phyloP scores from a whole-genome alignment of 2,113 vertebrate genomes.

The Aegypius monachus region DNA sequence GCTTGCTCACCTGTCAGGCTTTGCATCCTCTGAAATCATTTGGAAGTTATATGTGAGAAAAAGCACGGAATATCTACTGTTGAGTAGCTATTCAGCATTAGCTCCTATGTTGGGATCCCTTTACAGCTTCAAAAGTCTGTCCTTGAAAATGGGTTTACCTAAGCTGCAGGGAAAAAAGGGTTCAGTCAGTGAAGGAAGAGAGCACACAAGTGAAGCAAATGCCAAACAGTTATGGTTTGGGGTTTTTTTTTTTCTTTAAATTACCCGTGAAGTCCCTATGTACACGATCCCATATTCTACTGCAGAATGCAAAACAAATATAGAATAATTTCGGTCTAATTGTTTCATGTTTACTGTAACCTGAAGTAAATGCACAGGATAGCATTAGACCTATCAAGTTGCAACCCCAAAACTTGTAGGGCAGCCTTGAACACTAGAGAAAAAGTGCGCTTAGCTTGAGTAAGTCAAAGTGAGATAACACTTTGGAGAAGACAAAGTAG shows the following conservation, averaged over 20 bases:
- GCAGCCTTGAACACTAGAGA: neutral
- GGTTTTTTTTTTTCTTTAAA: neutral
- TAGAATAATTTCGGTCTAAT: neutral
- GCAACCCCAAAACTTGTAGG: neutral
- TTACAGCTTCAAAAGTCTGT: neutral
- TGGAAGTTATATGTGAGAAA: neutral
- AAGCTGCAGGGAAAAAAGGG: neutral
- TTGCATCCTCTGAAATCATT: neutral
- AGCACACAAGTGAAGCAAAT: neutral
- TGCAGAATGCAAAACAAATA: neutral
- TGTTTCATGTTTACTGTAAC: neutral
- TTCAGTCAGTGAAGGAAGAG: neutral
- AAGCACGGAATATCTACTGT: neutral
- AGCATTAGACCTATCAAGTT: neutral
- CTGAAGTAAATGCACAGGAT: neutral
- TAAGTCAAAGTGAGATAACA: neutral
- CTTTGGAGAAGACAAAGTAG: neutral
- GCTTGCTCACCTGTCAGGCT: neutral
- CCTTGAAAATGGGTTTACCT: neutral
- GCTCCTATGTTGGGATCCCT: neutral
- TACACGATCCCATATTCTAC: neutral
- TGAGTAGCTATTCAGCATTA: neutral
- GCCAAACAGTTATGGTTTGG: neutral
- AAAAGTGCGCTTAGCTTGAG: neutral
- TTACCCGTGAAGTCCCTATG: neutral